phyloP scores from a whole-genome alignment of 2,888 invertebrate genomes.

The Crocallis elinguaria region DNA sequence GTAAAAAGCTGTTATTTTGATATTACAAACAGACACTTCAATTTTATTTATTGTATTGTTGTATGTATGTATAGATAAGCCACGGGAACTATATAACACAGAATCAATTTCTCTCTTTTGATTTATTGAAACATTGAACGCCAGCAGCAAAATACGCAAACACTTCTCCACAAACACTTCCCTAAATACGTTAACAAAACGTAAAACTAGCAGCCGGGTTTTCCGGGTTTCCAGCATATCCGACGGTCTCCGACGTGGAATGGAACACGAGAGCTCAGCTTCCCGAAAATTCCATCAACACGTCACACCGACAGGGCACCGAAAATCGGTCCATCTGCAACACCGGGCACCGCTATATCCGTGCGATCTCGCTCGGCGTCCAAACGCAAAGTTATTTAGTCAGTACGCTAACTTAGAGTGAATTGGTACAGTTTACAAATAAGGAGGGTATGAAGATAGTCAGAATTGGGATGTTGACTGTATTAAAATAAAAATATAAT shows the following conservation, averaged over 20 bases:
- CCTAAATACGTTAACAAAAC: not conserved
- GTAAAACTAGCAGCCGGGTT: not conserved
- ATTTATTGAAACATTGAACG: no score
- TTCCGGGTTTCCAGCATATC: not conserved
- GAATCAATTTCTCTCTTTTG: no score
- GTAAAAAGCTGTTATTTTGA: no score
- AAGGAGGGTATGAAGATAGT: no score
- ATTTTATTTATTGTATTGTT: no score
- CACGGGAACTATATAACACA: no score
- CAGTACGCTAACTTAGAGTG: not conserved
- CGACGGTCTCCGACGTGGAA: not conserved
- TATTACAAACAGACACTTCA: no score
- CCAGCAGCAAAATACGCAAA: no score
- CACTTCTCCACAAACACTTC: no score
- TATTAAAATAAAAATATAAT: no score
- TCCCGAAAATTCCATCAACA: slow-evolving; percentile 16
- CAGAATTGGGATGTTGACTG: no score
- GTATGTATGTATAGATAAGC: no score
- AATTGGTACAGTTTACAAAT: not conserved
- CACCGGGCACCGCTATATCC: slow-evolving; percentile 12
- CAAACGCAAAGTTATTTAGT: not conserved
- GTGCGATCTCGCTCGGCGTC: slow-evolving; percentile 5
- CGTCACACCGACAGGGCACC: slow-evolving; percentile 4
- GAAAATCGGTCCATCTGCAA: slow-evolving; percentile 7
- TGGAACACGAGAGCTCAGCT: slow-evolving; percentile 6